A percentile compares a stretch with the other conserved stretches of the same genome.
Conservation (phyloP, 2,888 invertebrate genomes). For the Muschampia staudingeri region DNA sequence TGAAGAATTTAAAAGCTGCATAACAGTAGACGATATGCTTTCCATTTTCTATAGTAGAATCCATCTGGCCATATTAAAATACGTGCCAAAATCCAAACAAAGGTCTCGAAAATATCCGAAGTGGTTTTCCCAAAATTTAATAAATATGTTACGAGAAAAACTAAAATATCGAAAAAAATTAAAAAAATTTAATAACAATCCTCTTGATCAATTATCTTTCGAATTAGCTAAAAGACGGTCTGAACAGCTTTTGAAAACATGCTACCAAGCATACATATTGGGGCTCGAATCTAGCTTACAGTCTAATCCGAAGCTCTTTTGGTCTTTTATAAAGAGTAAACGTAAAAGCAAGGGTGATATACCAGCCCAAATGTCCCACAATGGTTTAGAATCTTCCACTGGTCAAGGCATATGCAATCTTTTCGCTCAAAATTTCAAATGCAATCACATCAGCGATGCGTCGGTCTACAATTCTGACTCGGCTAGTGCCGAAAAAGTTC, state of each 20-base stretch:
- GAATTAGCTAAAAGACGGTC: constrained; percentile 2
- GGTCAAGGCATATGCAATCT: neutral
- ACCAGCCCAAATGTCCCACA: neutral
- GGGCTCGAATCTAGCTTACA: neutral
- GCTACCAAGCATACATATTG: neutral
- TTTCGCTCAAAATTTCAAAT: neutral
- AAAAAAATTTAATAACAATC: neutral
- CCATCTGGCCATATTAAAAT: neutral
- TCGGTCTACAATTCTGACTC: neutral
- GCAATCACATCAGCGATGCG: neutral
- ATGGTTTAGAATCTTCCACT: neutral
- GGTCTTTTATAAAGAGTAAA: neutral
- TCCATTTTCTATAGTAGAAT: neutral
- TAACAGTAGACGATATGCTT: constrained; percentile 2
- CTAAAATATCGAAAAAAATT: neutral
- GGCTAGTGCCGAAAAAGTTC: neutral
- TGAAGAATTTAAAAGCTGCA: neutral
- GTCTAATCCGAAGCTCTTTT: neutral
- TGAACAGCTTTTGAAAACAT: neutral
- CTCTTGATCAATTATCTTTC: neutral
- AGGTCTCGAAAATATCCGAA: neutral
- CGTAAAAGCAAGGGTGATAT: neutral
- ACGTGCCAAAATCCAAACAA: neutral
- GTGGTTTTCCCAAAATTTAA: neutral
- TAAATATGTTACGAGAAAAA: neutral